Evolutionary conservation across 1,140 invertebrate species (phyloP), one percentile per base, ranked within the genome.

Genomic region (Drosophila teissieri): DNA sequence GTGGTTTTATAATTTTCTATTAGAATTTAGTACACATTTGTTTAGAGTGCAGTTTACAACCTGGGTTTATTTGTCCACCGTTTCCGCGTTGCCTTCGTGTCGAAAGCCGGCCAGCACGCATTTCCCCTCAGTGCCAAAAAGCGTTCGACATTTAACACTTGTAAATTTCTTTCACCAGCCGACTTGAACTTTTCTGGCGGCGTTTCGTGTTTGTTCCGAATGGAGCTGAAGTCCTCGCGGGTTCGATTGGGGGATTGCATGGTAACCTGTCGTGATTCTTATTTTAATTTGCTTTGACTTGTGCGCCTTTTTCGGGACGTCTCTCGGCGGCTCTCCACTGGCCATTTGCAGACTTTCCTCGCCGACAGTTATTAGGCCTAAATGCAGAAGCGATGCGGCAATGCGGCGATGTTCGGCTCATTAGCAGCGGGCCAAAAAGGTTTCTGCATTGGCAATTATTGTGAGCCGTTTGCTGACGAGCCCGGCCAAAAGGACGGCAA

Each of bases 241-340:
- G n/a, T 72, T 73, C 69, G 68, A 73, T 62, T 63, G 70, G 70
- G 67, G 62, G 83, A 63, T 88, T 74, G 84, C 84, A 89, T 89
- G 84, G 84, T 89, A 89, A 89, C 84, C 84, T 89, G 84, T 89
- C 84, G 84, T 89, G 84, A 89, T 89, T 89, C 84, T 89, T 89
- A 86, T 89, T 89, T 89, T 89, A 89, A 89, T 89, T 89, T 89
- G 84, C 84, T 80, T 89, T 89, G 84, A 88, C 82, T 85, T 85
- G 82, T 85, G 82, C 82, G 78, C 82, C 78, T 85, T 85, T 85
- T 85, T 80, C 72, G 81, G 81, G 64, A 73, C 58, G 68, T 58
- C 54, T 58, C 68, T 40, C 48, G 54, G 62, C 55, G 44, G 40
- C 54, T 70, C 62, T 37, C 17, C 40, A 37, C 49, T 65, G 45